Conservation (phyloP, 2,113 vertebrate genomes). For the Trogon melanurus region DNA sequence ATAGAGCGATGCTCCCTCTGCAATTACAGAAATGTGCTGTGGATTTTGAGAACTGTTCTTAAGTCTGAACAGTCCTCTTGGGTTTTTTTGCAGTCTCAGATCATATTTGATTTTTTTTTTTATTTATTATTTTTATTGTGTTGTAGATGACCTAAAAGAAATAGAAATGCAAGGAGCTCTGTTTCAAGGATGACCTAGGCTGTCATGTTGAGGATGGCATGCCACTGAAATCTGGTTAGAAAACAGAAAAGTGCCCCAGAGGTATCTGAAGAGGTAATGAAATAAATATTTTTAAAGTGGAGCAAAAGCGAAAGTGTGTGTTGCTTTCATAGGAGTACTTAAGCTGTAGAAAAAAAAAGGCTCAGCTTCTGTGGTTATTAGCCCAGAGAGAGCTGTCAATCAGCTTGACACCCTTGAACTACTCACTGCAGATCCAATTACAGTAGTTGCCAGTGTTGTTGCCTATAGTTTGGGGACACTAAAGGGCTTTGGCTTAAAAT, state of each 20-base stretch:
- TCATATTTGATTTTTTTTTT: not conserved
- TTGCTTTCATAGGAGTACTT: not conserved
- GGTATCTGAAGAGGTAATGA: not conserved
- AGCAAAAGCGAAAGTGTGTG: not conserved
- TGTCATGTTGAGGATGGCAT: not conserved
- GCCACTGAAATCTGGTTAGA: not conserved
- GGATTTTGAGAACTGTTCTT: not conserved
- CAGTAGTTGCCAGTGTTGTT: not conserved
- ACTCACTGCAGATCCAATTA: not conserved
- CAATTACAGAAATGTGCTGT: not conserved
- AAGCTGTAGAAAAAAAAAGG: not conserved
- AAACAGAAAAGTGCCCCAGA: not conserved
- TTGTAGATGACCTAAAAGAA: not conserved
- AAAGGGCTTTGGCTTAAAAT: not conserved
- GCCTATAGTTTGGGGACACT: not conserved
- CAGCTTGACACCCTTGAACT: not conserved
- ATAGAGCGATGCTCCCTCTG: not conserved
- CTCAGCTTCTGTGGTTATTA: not conserved
- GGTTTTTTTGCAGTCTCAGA: not conserved
- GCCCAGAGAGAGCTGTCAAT: not conserved
- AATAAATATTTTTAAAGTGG: not conserved
- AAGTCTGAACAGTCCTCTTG: not conserved
- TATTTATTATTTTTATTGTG: not conserved
- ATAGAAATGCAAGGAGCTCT: not conserved
- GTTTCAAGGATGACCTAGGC: not conserved